Evolutionary conservation across 2,113 vertebrate species (phyloP).

Genomic region (Chloropsis cyanopogon): DNA sequence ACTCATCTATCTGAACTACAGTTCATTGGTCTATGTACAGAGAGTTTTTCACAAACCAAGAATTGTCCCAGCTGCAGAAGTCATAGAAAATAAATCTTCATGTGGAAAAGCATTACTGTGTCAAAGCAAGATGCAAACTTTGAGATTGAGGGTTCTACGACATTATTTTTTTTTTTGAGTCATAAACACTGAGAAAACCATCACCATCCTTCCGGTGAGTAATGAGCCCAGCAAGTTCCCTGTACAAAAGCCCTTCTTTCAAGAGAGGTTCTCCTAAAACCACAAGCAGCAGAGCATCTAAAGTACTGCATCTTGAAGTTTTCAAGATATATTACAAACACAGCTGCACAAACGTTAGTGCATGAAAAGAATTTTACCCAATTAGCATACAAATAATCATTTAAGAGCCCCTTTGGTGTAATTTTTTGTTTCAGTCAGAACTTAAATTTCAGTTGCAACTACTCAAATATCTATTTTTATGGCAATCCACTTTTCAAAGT

Average conservation of each 20-base stretch:
- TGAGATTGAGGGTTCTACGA: background rate
- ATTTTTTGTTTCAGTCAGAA: slow-evolving; percentile 41
- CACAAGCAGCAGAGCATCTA: slow-evolving; percentile 26
- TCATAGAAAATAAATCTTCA: background rate
- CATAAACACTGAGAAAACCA: background rate
- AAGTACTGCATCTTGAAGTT: slow-evolving; percentile 38
- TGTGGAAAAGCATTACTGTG: background rate
- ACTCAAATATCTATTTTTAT: slow-evolving; percentile 3
- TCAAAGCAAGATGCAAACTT: background rate
- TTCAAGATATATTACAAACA: slow-evolving; percentile 51
- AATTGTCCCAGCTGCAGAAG: background rate
- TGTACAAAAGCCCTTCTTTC: slow-evolving; percentile 22
- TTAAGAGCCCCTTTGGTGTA: slow-evolving; percentile 2
- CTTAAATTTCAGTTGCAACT: slow-evolving; percentile 29
- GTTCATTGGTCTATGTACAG: background rate
- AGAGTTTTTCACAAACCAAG: background rate
- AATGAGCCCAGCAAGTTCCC: background rate
- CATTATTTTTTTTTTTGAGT: background rate
- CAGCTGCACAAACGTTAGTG: slow-evolving; percentile 57
- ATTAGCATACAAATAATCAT: slow-evolving; percentile 47
- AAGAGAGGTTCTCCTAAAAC: slow-evolving; percentile 13
- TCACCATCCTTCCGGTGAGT: background rate
- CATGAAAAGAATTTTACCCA: slow-evolving; percentile 21
- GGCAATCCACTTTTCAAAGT: slow-evolving; percentile 42
- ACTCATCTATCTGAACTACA: background rate